A percentile compares a stretch with the other conserved stretches of the same genome.
Conservation (phyloP, 2,888 invertebrate species). For the Blomia tropicalis region DNA sequence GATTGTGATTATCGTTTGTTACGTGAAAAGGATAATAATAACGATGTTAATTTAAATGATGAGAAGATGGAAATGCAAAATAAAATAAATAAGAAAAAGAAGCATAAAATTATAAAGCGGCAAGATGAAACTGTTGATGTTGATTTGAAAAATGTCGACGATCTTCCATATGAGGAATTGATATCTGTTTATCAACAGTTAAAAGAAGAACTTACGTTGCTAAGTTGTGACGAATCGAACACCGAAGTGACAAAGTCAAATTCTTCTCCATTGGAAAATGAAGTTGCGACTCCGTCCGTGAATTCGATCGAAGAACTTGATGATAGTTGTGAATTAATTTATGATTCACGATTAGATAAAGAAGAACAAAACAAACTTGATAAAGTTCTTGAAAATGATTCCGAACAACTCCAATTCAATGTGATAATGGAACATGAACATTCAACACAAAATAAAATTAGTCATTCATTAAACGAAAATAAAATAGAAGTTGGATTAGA, state of each 20-base stretch:
- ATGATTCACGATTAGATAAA: no score
- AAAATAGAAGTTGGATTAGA: background rate
- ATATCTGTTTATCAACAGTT: background rate
- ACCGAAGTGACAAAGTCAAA: background rate
- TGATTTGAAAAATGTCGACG: background rate
- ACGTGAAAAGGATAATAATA: no score
- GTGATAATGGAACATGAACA: background rate
- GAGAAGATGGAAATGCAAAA: background rate
- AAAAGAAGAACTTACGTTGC: constrained; percentile 3
- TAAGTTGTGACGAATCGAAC: background rate
- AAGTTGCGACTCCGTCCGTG: background rate
- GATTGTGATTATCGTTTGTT: constrained; percentile 10
- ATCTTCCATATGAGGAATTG: background rate
- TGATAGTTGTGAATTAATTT: no score
- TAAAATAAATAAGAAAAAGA: constrained; percentile 5
- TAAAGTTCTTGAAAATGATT: background rate
- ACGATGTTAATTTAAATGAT: background rate
- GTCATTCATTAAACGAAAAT: background rate
- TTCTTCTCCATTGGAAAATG: no score
- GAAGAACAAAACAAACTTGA: background rate
- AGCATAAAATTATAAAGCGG: background rate
- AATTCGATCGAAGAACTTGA: background rate
- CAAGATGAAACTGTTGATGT: background rate
- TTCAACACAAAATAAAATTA: background rate
- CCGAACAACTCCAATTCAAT: no score